Conservation (phyloP, 2,113 vertebrate genomes). For the Albula glossodonta region DNA sequence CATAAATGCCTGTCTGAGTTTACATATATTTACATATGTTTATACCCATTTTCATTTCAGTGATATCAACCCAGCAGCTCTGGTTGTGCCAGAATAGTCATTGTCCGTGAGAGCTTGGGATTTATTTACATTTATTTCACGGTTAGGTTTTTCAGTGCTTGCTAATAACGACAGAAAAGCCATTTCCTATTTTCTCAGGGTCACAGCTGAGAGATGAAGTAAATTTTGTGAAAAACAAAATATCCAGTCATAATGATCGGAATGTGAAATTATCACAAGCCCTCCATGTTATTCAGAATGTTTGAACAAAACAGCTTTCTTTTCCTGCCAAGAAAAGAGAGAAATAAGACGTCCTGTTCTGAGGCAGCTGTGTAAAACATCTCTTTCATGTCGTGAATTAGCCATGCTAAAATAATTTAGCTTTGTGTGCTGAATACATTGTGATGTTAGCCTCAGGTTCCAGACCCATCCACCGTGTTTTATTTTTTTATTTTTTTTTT, state of each 20-base stretch:
- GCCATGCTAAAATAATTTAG: not conserved
- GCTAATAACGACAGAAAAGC: not conserved
- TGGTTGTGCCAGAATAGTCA: not conserved
- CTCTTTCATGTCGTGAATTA: not conserved
- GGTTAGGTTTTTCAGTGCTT: not conserved
- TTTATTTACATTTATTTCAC: not conserved
- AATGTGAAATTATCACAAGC: not conserved
- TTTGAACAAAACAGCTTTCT: not conserved
- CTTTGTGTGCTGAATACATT: slow-evolving; percentile 18
- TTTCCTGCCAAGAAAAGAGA: not conserved
- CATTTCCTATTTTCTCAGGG: not conserved
- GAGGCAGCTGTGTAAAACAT: not conserved
- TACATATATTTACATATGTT: not conserved
- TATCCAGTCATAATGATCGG: no score
- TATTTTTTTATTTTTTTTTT: no score
- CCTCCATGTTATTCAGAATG: not conserved
- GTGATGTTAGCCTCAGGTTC: slow-evolving; percentile 46
- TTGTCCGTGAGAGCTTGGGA: not conserved
- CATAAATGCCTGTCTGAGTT: not conserved
- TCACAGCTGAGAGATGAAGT: not conserved
- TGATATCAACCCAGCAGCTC: no score
- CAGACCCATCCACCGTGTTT: slow-evolving; percentile 51
- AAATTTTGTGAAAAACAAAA: not conserved
- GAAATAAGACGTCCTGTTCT: not conserved
- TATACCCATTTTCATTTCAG: no score